These are phyloP conservation scores for Argentina silus DNA, from an alignment of 2,797 vertebrate genomes.

Conservation along the genomic window DNA sequence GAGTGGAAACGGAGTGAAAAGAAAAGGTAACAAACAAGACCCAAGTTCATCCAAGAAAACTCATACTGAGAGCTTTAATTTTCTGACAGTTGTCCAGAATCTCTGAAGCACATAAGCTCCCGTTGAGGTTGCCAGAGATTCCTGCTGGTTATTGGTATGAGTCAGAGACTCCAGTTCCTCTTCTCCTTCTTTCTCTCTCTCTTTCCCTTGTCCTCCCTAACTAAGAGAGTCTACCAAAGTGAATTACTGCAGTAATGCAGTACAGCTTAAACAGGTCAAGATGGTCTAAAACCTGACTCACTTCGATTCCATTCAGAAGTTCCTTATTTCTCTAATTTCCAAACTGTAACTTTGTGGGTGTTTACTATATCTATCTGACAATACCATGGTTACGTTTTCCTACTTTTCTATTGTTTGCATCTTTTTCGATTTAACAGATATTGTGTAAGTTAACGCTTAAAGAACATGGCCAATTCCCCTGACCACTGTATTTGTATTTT, in stretches of 20 bases:
- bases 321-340: conserved; percentile 28
- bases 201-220: conserved; percentile 16
- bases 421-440: too few relatives aligned
- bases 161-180: conserved; percentile 40
- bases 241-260: conserved; percentile 3
- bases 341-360: too few relatives aligned
- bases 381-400: conserved; percentile 21
- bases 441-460: too few relatives aligned
- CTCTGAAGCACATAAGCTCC: conserved; percentile 45
- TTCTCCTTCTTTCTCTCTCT: not conserved
- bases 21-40: conserved; percentile 11
- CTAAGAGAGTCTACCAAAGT: not conserved
- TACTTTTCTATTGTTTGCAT: not conserved
- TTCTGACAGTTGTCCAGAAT: conserved; percentile 45
- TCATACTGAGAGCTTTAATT: conserved; percentile 21
- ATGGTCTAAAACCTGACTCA: conserved; percentile 60
- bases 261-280: not conserved
- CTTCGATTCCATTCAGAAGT: conserved; percentile 43
- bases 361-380: too few relatives aligned
- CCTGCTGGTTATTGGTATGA: conserved; percentile 47
- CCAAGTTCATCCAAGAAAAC: conserved; percentile 38
- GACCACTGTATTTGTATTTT: not conserved
- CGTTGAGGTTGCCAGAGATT: conserved; percentile 52
- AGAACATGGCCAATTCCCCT: too few relatives aligned
- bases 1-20: conserved; percentile 16